phyloP scores from a whole-genome alignment of 2,113 vertebrate genomes.

The Egretta garzetta region DNA sequence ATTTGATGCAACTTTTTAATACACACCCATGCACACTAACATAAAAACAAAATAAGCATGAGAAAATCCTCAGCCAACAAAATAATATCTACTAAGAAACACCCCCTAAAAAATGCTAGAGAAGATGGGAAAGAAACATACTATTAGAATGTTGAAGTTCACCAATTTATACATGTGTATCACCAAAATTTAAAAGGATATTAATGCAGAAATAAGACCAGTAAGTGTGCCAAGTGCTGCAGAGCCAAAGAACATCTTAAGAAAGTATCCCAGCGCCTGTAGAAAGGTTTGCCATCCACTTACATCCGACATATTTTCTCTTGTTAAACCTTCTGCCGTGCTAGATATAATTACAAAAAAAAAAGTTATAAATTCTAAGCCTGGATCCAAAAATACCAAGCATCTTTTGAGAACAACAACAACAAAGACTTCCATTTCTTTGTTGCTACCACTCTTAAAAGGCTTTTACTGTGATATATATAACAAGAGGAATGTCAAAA shows the following conservation, averaged over 20 bases:
- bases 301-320: constrained; percentile 85
- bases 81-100: background rate
- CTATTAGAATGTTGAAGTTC: background rate
- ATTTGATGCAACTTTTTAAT: constrained; percentile 2
- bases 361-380: constrained; percentile 30
- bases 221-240: constrained; percentile 95
- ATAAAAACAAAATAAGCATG: background rate
- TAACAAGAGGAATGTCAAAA: constrained; percentile 57
- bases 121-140: background rate
- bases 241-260: constrained; percentile 99
- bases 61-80: background rate
- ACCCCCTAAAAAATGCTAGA: background rate
- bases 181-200: constrained; percentile 81
- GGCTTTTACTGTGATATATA: constrained; percentile 52
- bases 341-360: constrained; percentile 73
- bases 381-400: constrained; percentile 7
- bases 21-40: background rate
- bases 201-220: constrained; percentile 96
- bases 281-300: constrained; percentile 94
- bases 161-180: background rate
- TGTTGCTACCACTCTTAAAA: constrained; percentile 55
- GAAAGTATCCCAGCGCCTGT: constrained; percentile 94
- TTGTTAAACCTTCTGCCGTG: constrained; percentile 95
- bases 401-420: background rate
- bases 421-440: constrained; percentile 29